Conservation (phyloP, 2,113 vertebrate genomes). For the Sander lucioperca region DNA sequence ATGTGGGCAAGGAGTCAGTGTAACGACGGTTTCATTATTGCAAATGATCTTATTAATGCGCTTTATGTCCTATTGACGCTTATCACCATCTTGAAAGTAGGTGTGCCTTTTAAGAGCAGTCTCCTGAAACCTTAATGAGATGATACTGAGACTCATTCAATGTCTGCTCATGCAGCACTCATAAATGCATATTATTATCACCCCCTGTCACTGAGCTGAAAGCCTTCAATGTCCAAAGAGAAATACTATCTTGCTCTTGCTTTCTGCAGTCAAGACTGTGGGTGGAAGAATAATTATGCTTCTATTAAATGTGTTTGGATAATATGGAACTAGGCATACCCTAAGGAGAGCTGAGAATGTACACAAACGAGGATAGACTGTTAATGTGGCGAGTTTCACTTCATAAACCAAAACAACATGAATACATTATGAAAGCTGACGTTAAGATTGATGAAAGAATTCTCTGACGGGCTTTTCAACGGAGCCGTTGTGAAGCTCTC, state of each 20-base stretch:
- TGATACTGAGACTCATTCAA: slow-evolving; percentile 17
- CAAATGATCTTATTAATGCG: neutral
- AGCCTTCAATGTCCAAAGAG: slow-evolving; percentile 31
- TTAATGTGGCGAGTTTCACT: slow-evolving; percentile 32
- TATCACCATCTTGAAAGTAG: slow-evolving; percentile 9
- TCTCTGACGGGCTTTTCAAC: neutral
- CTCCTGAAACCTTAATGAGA: slow-evolving; percentile 40
- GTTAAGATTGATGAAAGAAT: slow-evolving; percentile 4
- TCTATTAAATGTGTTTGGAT: slow-evolving; percentile 38
- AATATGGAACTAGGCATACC: slow-evolving; percentile 30
- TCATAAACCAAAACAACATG: slow-evolving; percentile 7
- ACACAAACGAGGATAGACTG: slow-evolving; percentile 25
- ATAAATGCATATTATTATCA: slow-evolving; percentile 48
- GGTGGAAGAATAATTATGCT: slow-evolving; percentile 37
- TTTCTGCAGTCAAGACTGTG: slow-evolving; percentile 24
- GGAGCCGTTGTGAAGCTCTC: neutral
- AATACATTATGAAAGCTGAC: slow-evolving; percentile 18
- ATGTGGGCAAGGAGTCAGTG: neutral
- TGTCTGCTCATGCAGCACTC: slow-evolving; percentile 30
- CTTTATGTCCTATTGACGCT: slow-evolving; percentile 4
- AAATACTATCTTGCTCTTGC: slow-evolving; percentile 40
- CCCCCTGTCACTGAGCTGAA: slow-evolving; percentile 47
- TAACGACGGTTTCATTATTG: slow-evolving; percentile 10
- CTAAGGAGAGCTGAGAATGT: slow-evolving; percentile 6
- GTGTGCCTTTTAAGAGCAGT: slow-evolving; percentile 17